A percentile compares a stretch with the other conserved stretches of the same genome.
Conservation (phyloP, 2,797 vertebrate species). For the Peromyscus eremicus region DNA sequence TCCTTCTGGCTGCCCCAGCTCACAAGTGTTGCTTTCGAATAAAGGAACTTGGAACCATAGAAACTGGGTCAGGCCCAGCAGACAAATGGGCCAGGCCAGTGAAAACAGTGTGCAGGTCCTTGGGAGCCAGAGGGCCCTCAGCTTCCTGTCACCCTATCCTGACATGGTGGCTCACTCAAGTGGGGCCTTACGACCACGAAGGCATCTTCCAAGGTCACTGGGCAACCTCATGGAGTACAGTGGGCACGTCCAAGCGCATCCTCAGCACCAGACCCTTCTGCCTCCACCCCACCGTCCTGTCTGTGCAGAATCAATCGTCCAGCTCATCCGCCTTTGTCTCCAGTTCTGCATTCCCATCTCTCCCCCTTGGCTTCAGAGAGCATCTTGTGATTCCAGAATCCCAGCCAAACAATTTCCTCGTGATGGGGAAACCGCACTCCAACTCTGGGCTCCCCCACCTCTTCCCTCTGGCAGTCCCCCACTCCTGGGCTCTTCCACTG, state of each 20-base stretch:
- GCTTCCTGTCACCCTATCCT: constrained; percentile 34
- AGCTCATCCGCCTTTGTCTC: constrained; percentile 71
- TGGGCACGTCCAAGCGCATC: background rate
- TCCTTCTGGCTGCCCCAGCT: constrained; percentile 70
- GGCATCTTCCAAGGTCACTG: background rate
- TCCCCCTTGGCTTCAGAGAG: constrained; percentile 81
- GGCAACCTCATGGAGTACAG: constrained; percentile 16
- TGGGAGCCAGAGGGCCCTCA: constrained; percentile 56
- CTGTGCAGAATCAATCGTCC: background rate
- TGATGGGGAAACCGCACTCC: constrained; percentile 85
- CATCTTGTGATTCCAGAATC: constrained; percentile 85
- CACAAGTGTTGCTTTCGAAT: constrained; percentile 85
- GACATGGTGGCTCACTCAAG: constrained; percentile 9
- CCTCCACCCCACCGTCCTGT: background rate
- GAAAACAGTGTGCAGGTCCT: constrained; percentile 69
- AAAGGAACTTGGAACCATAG: constrained; percentile 84
- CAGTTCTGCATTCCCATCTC: constrained; percentile 68
- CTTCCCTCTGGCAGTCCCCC: constrained; percentile 70
- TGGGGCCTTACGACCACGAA: background rate
- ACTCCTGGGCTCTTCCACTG: constrained; percentile 72
- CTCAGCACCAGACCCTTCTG: constrained; percentile 12
- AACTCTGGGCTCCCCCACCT: constrained; percentile 72
- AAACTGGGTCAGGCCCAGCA: constrained; percentile 81
- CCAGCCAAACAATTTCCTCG: constrained; percentile 86
- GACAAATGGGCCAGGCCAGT: constrained; percentile 69